Evolutionary conservation across 1,140 invertebrate genomes (phyloP), one percentile per base, ranked within the genome.

Genomic region (Archegozetes longisetosus): DNA sequence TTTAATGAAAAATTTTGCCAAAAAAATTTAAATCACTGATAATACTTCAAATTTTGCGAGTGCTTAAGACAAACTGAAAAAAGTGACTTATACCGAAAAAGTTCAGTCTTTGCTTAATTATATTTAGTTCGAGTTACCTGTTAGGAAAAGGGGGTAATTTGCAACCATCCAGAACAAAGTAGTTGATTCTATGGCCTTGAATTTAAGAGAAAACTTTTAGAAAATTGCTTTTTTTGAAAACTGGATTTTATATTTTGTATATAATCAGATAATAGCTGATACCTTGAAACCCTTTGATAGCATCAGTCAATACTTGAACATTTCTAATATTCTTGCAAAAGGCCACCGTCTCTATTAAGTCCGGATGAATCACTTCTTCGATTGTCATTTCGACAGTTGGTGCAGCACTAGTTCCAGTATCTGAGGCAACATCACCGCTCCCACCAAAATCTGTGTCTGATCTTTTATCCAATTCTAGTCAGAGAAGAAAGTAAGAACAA

Each of bases 301-400:
- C 60, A 40, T 62, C 61, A 25, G 62, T 60, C 26, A 67, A 49
- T 1, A 66, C 58, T 47, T 65, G 53, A 3, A 51, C 49, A 47
- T 62, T 66, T 14, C 61, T 55, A 22, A 67, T 67, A 50, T 64
- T 66, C 23, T 66, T 64, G 61, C 66, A 67, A 47, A 63, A 64
- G 20, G 55, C 65, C 2, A 67, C 63, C 6, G 60, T 64, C 46
- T 67, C 66, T 6, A 64, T 61, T 13, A 51, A 40, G 55, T 61
- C 60, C n/a, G 53, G 60, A 56, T 55, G 27, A 32, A 51, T 26
- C 17, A 28, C 27, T n/a, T 58, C 57, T 17, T 3, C 46, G 32
- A 17, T 25, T n/a, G 3, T 60, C 55, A 20, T 53, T 47, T 24
- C 62, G 29, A 23, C 23, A 25, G 53, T 27, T n/a, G n/a, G 55